Base-by-base conservation (phyloP, 2,797 vertebrate genomes). In the Allobates femoralis region DNA sequence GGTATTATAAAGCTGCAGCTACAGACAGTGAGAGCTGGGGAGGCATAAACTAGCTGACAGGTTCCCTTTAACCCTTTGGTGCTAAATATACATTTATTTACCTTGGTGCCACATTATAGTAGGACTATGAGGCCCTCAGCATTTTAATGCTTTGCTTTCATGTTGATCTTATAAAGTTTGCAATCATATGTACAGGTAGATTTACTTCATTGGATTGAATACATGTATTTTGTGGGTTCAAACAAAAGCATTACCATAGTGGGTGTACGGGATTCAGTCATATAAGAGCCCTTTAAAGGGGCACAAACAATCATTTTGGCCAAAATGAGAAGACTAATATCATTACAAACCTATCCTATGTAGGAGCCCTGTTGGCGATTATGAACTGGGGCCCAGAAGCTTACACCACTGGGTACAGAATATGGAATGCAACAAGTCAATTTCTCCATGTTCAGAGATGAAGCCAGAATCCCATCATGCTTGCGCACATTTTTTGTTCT, bases 21-120 rank as follows among this genome's bases (percentile, higher is more conserved):
- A n/a, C n/a, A n/a, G n/a, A n/a, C n/a, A n/a, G n/a, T n/a, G n/a
- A n/a, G n/a, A n/a, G n/a, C n/a, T n/a, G n/a, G n/a, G n/a, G n/a
- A n/a, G n/a, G n/a, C n/a, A n/a, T n/a, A n/a, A n/a, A n/a, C n/a
- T n/a, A n/a, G n/a, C n/a, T n/a, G n/a, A n/a, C n/a, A n/a, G n/a
- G n/a, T n/a, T n/a, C n/a, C n/a, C n/a, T n/a, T n/a, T n/a, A 82
- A 71, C 80, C 46, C 64, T 69, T 71, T 34, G 19, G 21, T 56
- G 23, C 46, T 14, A 81, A 8, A 12, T 21, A 34, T 15, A 15
- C 6, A 5, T 30, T 75, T 14, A 5, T 30, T 75, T 14, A 30
- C 12, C 23, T 32, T 14, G 23, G 16, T 50, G 8, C 8, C 10
- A n/a, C 5, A 14, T 62, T 2, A 62, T 26, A 62, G 50, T 26